Evolutionary conservation across 2,888 invertebrate genomes (phyloP), one percentile per base, ranked within the genome.

Genomic region (Tineola bisselliella): DNA sequence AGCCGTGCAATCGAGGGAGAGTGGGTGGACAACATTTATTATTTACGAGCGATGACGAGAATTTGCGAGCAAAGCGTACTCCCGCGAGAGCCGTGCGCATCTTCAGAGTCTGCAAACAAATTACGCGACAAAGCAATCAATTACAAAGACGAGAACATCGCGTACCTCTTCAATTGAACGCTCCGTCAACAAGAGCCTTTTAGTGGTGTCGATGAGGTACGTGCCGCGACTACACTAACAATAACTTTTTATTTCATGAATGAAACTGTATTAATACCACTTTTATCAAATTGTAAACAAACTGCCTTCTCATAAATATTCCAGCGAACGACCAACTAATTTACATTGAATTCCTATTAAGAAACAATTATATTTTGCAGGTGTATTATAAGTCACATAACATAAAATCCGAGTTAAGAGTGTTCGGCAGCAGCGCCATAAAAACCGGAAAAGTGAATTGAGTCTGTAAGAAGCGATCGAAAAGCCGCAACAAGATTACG

Each of bases 101-200:
- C 69, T 70, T 63, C 66, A 70, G 67, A 75, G 76, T 74, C 74
- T 73, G 72, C 84, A 86, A 87, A 87, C 84, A 87, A 87, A 87
- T 87, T 87, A 86, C 79, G 79, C 79, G 83, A 86, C 87, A 86
- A 84, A 84, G 86, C 86, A 86, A 87, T 86, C 86, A 87, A 87
- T 86, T 87, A 84, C 76, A 79, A 82, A 80, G 80, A 82, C 81
- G 79, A 78, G 79, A 77, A 33, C 61, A 75, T 76, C 79, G 74
- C 70, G 75, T 69, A 76, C 75, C 79, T 75, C 83, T 84, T 73
- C 73, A 84, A 80, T 78, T 76, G 81, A 84, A 84, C 78, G 83
- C 75, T 86, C 69, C 79, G 84, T 86, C 84, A 87, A 87, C 83
- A 87, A 81, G 75, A 82, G 84, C 79, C 87, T 87, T 87, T 87